Conservation (phyloP, 2,888 invertebrate genomes). For the Leptopilina syphax region DNA sequence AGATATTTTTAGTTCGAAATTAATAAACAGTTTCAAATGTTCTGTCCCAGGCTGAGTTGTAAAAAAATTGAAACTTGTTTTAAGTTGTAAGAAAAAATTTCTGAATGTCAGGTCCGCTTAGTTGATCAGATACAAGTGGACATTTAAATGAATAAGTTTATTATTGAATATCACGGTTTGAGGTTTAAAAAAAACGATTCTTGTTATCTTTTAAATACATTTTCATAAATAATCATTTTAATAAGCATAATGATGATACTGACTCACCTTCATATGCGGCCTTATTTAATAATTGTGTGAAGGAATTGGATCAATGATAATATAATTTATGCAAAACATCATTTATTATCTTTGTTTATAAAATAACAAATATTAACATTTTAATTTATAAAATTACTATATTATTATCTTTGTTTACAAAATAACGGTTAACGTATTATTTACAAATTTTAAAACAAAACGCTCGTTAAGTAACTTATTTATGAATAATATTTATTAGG, state of each 20-base stretch:
- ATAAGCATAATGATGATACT: neutral
- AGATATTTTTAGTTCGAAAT: neutral
- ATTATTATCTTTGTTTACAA: neutral
- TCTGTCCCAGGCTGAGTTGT: neutral
- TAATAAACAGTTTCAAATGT: too few relatives aligned
- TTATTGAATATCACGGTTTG: too few relatives aligned
- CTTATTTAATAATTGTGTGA: neutral
- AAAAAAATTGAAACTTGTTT: neutral
- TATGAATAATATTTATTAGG: conserved; percentile 7
- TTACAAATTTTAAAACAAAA: too few relatives aligned
- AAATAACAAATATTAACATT: neutral
- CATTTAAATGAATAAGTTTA: neutral
- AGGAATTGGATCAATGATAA: conserved; percentile 13
- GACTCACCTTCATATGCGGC: neutral
- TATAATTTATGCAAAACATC: neutral
- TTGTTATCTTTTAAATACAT: too few relatives aligned
- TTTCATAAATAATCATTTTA: too few relatives aligned
- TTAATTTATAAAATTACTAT: neutral
- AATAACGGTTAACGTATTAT: neutral
- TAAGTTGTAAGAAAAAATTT: neutral
- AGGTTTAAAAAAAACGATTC: too few relatives aligned
- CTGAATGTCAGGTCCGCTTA: neutral
- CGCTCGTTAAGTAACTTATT: neutral
- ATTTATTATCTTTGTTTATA: conserved; percentile 2
- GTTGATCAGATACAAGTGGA: neutral